phyloP scores from a whole-genome alignment of 1,140 invertebrate genomes.

The Piezodorus guildinii region DNA sequence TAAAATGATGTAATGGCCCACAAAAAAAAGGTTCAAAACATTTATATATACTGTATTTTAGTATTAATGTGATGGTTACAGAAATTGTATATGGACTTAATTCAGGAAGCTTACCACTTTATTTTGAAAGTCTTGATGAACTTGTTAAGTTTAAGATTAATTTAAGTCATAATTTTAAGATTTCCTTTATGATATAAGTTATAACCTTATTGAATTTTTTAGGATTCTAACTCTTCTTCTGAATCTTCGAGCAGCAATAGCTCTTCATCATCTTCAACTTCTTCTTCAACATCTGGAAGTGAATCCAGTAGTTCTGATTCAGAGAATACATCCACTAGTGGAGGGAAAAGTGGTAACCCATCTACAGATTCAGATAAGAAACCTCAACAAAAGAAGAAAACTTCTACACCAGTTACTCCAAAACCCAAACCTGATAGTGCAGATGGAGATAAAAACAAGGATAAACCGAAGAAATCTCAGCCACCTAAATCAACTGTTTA shows the following conservation, averaged over 20 bases:
- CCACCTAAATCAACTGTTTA: conserved; percentile 26
- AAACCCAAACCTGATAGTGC: conserved; percentile 22
- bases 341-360: conserved; percentile 24
- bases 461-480: conserved; percentile 36
- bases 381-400: conserved; percentile 27
- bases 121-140: no score
- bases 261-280: conserved; percentile 29
- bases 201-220: background rate
- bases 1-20: no score
- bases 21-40: no score
- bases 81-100: no score
- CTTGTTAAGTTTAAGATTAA: no score
- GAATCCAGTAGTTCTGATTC: conserved; percentile 32
- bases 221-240: conserved; percentile 26
- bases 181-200: no score
- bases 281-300: conserved; percentile 31
- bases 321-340: conserved; percentile 32
- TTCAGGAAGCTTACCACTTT: no score
- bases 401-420: background rate
- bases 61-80: no score
- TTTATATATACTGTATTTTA: no score
- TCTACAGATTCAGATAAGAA: conserved; percentile 29
- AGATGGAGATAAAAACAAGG: conserved; percentile 32
- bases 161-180: no score
- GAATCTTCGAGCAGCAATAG: conserved; percentile 31